Evolutionary conservation across 2,113 vertebrate genomes (phyloP), one percentile per base, ranked within the genome.

Genomic region (Ursus arctos): DNA sequence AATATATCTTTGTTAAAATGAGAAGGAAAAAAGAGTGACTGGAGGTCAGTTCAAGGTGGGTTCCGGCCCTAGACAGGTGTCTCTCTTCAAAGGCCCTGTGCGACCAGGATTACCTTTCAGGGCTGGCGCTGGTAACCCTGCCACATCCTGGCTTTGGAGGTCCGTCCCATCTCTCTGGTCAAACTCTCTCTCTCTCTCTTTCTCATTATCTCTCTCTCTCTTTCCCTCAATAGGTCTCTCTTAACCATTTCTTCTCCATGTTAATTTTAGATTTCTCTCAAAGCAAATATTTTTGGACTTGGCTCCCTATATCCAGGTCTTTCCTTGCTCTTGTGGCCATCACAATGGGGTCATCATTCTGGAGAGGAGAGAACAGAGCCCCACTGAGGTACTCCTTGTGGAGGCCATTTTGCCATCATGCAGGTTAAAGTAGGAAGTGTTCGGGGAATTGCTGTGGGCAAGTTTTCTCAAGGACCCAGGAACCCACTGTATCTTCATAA

Each of bases 1-100:
- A 92, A 86, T 40, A 59, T 28, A 53, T 87, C 43, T 94, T 85
- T 95, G 40, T 76, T 95, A 91, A 87, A 94, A 85, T 74, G 65
- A 86, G 43, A 19, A 40, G 74, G 18, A 43, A 43, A 87, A 18
- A n/a, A 77, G 43, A 63, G 31, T 43, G 59, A 77, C 10, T 10
- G 18, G 33, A 94, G 51, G 31, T n/a, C 88, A 94, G 31, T 71
- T 51, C 8, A 33, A 47, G 65, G 51, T 28, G 4, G 16, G 2
- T 81, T 94, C 49, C 87, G 77, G 53, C 6, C 57, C 72, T 43
- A 22, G 26, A 36, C 43, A 72, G 31, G 47, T 33, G 24, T 67
- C 59, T 61, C 18, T 79, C 72, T 80, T 81, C 49, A 86, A 63
- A 92, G 31, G 11, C 31, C 19, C 7, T 24, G 1, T 36, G n/a